These are phyloP conservation scores for Microplitis deprimator DNA, from an alignment of 2,888 invertebrate species.

Conservation along the genomic window DNA sequence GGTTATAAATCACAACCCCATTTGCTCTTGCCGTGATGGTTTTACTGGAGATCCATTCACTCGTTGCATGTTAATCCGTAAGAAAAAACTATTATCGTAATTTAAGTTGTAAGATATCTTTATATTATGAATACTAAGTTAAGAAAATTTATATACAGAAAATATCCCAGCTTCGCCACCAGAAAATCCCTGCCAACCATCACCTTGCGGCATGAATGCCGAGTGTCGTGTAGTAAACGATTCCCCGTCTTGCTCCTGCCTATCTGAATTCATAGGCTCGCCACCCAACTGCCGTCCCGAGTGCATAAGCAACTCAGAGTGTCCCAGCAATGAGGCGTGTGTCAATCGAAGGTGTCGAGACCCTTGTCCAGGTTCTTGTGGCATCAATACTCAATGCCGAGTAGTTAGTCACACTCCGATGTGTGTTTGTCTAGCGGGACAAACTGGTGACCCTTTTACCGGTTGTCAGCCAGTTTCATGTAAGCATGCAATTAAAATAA, in stretches of 20 bases:
- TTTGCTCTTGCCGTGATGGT: slow-evolving; percentile 76
- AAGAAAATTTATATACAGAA: slow-evolving; percentile 32
- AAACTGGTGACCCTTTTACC: slow-evolving; percentile 76
- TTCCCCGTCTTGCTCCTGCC: slow-evolving; percentile 76
- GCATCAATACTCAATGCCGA: slow-evolving; percentile 79
- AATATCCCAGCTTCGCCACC: slow-evolving; percentile 44
- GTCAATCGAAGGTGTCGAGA: slow-evolving; percentile 83
- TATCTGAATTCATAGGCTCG: slow-evolving; percentile 80
- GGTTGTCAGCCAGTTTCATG: slow-evolving; percentile 76
- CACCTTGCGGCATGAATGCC: slow-evolving; percentile 74
- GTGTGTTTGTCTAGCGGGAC: slow-evolving; percentile 76
- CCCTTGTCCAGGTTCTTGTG: slow-evolving; percentile 82
- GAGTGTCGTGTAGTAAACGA: slow-evolving; percentile 78
- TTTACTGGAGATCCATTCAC: slow-evolving; percentile 77
- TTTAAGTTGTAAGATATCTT: slow-evolving; percentile 10
- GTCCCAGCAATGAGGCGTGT: slow-evolving; percentile 81
- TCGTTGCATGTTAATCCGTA: slow-evolving; percentile 75
- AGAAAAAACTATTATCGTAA: slow-evolving; percentile 60
- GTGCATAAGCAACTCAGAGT: slow-evolving; percentile 83
- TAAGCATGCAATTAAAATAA: slow-evolving; percentile 67
- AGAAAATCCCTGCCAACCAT: slow-evolving; percentile 63
- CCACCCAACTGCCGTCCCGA: slow-evolving; percentile 85
- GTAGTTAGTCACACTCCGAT: slow-evolving; percentile 84
- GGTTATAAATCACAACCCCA: slow-evolving; percentile 79
- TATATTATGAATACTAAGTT: not conserved